phyloP scores from a whole-genome alignment of 1,140 invertebrate species.

The Drosophila teissieri region DNA sequence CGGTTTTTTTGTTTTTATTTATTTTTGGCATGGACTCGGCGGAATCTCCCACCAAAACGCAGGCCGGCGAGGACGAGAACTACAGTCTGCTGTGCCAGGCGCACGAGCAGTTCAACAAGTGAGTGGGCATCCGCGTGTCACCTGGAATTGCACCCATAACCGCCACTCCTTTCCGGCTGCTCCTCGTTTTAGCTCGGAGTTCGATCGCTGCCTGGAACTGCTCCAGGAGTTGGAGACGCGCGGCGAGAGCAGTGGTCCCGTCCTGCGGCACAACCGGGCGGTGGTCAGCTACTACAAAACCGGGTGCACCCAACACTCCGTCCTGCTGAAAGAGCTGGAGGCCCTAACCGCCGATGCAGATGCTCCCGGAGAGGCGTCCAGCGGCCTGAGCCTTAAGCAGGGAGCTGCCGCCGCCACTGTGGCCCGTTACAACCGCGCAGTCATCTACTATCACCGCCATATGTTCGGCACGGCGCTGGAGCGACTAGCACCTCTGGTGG shows the following conservation, averaged over 20 bases:
- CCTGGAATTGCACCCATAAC: background rate
- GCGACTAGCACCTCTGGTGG: conserved; percentile 90
- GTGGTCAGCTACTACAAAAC: conserved; percentile 90
- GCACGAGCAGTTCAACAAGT: conserved; percentile 77
- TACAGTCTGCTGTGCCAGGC: conserved; percentile 73
- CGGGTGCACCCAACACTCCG: conserved; percentile 89
- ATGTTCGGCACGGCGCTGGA: conserved; percentile 91
- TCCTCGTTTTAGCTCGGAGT: conserved; percentile 83
- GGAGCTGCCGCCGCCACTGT: conserved; percentile 80
- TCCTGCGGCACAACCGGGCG: conserved; percentile 90
- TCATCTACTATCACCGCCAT: conserved; percentile 91
- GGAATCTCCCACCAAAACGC: conserved; percentile 75
- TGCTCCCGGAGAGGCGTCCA: conserved; percentile 2
- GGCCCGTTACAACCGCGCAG: conserved; percentile 92
- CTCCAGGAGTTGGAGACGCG: conserved; percentile 87
- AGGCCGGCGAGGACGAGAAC: conserved; percentile 72
- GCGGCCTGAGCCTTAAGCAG: conserved; percentile 53
- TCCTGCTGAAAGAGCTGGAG: conserved; percentile 88
- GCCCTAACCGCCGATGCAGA: conserved; percentile 44
- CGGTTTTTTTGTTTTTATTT: conserved; percentile 55
- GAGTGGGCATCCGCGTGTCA: conserved; percentile 3
- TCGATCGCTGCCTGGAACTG: conserved; percentile 86
- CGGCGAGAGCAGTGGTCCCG: conserved; percentile 88
- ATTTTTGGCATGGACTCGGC: conserved; percentile 74
- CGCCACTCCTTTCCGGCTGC: background rate